A percentile compares a stretch with the other conserved stretches of the same genome.
phyloP scores from a whole-genome alignment of 2,888 invertebrate genomes.

The Fissipunctia ypsillon region DNA sequence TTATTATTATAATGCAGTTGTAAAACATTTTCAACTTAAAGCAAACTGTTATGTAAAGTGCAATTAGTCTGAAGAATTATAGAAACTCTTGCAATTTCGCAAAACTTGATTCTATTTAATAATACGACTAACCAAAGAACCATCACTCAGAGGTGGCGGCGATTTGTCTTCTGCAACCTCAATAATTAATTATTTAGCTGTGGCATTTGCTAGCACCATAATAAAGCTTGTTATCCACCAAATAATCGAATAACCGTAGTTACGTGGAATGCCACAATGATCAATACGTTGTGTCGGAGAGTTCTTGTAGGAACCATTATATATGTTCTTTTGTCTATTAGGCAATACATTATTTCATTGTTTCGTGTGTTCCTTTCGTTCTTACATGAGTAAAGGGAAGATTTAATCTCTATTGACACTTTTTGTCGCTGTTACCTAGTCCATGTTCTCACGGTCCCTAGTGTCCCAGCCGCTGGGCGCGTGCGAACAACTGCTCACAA shows the following conservation, averaged over 20 bases:
- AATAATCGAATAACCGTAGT: conserved; percentile 43
- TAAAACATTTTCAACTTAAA: conserved; percentile 27
- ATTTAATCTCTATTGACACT: conserved; percentile 78
- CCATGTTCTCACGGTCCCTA: conserved; percentile 79
- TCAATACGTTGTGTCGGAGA: conserved; percentile 71
- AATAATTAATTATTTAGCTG: conserved; percentile 55
- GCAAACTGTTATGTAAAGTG: conserved; percentile 42
- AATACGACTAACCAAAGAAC: conserved; percentile 26
- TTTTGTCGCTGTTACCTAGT: conserved; percentile 76
- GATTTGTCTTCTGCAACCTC: conserved; percentile 48
- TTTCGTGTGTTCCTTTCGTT: conserved; percentile 76
- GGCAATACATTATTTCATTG: conserved; percentile 85
- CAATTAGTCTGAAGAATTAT: conserved; percentile 36
- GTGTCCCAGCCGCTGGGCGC: conserved; percentile 74
- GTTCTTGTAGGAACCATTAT: conserved; percentile 59
- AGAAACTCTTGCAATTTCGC: conserved; percentile 38
- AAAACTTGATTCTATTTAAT: conserved; percentile 39
- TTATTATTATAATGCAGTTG: conserved; percentile 35
- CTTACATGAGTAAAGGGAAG: conserved; percentile 77
- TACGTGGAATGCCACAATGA: conserved; percentile 62
- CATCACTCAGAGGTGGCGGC: conserved; percentile 27
- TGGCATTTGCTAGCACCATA: conserved; percentile 47
- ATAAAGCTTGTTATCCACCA: conserved; percentile 47
- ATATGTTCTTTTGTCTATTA: conserved; percentile 71
- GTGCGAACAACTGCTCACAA: conserved; percentile 81